A percentile compares a stretch with the other conserved stretches of the same genome.
Conservation (phyloP, 2,113 vertebrate species). For the Microcebus murinus region DNA sequence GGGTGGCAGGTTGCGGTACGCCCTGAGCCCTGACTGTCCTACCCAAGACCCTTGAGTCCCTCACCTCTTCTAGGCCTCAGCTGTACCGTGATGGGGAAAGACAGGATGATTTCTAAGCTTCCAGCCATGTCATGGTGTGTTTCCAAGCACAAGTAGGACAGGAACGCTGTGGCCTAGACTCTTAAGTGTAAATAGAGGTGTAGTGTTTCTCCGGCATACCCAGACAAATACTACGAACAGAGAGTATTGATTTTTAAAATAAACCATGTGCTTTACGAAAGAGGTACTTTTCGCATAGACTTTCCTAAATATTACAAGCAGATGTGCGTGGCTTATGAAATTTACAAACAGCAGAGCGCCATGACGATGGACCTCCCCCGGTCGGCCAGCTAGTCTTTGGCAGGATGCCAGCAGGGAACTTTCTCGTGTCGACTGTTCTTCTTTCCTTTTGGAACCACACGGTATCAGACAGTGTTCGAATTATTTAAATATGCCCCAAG, state of each 20-base stretch:
- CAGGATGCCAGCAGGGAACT: slow-evolving; percentile 80
- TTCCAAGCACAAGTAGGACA: neutral
- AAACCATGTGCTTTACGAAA: slow-evolving; percentile 51
- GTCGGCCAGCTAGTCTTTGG: slow-evolving; percentile 72
- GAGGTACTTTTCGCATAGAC: slow-evolving; percentile 17
- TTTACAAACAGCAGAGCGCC: slow-evolving; percentile 66
- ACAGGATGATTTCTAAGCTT: neutral
- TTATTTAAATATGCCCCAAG: slow-evolving; percentile 67
- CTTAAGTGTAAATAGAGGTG: neutral
- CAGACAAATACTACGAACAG: slow-evolving; percentile 52
- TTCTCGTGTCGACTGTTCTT: slow-evolving; percentile 62
- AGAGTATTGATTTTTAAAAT: slow-evolving; percentile 55
- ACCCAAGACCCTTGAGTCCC: neutral
- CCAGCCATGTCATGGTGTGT: rapidly evolving
- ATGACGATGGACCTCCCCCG: slow-evolving; percentile 53
- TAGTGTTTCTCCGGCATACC: neutral
- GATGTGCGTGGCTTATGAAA: slow-evolving; percentile 80
- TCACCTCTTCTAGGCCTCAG: neutral
- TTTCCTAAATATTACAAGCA: slow-evolving; percentile 70
- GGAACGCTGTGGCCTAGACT: neutral
- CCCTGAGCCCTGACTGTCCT: neutral
- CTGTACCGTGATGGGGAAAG: neutral
- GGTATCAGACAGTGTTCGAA: slow-evolving; percentile 62
- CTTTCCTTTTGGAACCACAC: slow-evolving; percentile 59
- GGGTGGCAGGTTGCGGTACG: neutral